Percentiles rank a stretch among this genome's conserved stretches.
Evolutionary conservation across 2,888 invertebrate genomes (phyloP).

Genomic region (Papilio demoleus): DNA sequence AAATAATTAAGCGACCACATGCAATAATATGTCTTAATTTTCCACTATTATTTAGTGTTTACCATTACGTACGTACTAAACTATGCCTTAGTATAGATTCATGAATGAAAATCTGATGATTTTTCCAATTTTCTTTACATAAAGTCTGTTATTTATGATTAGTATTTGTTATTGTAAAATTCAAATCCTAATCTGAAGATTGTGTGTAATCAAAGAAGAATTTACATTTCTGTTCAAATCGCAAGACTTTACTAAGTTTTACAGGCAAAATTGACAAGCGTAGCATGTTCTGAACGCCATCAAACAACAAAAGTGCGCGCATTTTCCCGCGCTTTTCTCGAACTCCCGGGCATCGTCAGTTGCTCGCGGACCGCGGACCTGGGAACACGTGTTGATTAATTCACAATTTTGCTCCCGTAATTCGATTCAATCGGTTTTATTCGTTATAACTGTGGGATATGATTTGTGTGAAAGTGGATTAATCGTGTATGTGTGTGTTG

Average conservation of each 20-base stretch:
- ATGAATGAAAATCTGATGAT: too few relatives aligned
- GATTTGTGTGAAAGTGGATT: conserved; percentile 34
- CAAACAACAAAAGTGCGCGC: conserved; percentile 26
- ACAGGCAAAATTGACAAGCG: conserved; percentile 14
- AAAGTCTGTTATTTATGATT: too few relatives aligned
- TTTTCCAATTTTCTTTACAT: too few relatives aligned
- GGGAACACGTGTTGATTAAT: conserved; percentile 7
- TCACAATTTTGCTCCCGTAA: conserved; percentile 28
- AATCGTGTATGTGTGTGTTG: conserved; percentile 18
- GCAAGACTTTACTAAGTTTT: conserved; percentile 5
- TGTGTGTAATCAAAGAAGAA: not conserved
- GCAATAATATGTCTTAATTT: too few relatives aligned
- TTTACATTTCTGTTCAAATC: conserved; percentile 9
- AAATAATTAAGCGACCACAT: too few relatives aligned
- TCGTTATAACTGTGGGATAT: conserved; percentile 18
- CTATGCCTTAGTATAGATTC: too few relatives aligned
- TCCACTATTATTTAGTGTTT: too few relatives aligned
- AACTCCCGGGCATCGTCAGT: conserved; percentile 31
- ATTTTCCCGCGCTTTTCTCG: conserved; percentile 41
- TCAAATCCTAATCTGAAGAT: too few relatives aligned
- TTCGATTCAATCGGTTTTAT: conserved; percentile 31
- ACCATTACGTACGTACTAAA: too few relatives aligned
- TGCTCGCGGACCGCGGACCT: conserved; percentile 27
- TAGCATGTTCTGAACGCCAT: conserved; percentile 21
- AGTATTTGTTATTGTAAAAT: too few relatives aligned